Percentiles rank a stretch among this genome's conserved stretches.
phyloP scores from a whole-genome alignment of 2,888 invertebrate genomes.

The Eupithecia subumbrata region DNA sequence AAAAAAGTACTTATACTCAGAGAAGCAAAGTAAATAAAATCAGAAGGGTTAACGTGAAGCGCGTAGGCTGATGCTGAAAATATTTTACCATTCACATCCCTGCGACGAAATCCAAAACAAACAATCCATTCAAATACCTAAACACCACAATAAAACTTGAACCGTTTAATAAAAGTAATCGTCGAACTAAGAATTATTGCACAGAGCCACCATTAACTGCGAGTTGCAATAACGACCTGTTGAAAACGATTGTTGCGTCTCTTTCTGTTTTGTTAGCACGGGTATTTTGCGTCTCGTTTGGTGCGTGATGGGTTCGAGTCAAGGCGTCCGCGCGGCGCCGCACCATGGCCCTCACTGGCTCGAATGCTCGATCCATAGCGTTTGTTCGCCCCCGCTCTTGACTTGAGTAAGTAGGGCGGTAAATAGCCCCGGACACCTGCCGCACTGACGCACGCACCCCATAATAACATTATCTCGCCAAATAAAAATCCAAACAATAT shows the following conservation, averaged over 20 bases:
- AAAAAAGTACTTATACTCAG: neutral
- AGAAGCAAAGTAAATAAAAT: neutral
- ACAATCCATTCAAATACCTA: conserved; percentile 49
- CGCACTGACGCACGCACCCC: conserved; percentile 62
- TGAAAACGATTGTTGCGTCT: conserved; percentile 73
- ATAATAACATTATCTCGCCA: conserved; percentile 46
- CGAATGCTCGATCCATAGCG: conserved; percentile 75
- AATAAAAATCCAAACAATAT: conserved; percentile 24
- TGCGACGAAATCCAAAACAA: conserved; percentile 47
- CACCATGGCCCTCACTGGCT: conserved; percentile 73
- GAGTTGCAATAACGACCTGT: conserved; percentile 82
- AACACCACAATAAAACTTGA: conserved; percentile 61
- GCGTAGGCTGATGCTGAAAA: neutral
- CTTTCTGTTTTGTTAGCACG: conserved; percentile 58
- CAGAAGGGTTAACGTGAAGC: neutral
- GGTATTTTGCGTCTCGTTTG: conserved; percentile 67
- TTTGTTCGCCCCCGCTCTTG: conserved; percentile 65
- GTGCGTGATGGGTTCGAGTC: conserved; percentile 47
- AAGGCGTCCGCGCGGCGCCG: conserved; percentile 74
- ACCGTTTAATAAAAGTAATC: conserved; percentile 61
- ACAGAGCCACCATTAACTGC: conserved; percentile 77
- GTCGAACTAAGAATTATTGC: conserved; percentile 72
- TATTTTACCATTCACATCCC: conserved; percentile 14
- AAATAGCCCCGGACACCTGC: conserved; percentile 78
- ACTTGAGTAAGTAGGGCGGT: conserved; percentile 76